Evolutionary conservation across 2,113 vertebrate genomes (phyloP).

Genomic region (Xiphophorus hellerii): DNA sequence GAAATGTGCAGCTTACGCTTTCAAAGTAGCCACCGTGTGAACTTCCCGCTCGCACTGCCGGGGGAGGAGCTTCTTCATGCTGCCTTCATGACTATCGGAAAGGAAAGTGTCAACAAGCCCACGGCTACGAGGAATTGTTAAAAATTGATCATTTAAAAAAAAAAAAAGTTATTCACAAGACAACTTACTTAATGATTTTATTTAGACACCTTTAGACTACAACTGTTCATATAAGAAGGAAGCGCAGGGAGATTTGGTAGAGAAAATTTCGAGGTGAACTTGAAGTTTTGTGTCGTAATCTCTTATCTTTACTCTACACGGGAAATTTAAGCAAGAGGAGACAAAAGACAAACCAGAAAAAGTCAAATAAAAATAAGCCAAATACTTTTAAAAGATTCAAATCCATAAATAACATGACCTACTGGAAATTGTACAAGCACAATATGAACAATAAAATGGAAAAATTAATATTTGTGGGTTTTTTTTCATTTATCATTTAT

Average conservation of each 20-base stretch:
- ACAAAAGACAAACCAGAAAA: neutral
- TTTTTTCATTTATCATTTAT: neutral
- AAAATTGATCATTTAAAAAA: neutral
- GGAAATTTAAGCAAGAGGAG: no score
- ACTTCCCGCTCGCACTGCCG: slow-evolving; percentile 54
- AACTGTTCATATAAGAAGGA: neutral
- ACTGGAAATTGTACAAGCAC: neutral
- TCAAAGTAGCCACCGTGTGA: neutral
- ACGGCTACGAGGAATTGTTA: neutral
- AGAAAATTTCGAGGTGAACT: neutral
- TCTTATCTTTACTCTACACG: neutral
- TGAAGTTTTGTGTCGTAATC: neutral
- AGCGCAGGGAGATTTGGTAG: neutral
- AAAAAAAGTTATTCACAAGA: neutral
- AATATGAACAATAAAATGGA: neutral
- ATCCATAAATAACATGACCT: neutral
- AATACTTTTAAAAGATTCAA: neutral
- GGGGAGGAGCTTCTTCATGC: slow-evolving; percentile 25
- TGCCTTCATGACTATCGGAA: slow-evolving; percentile 20
- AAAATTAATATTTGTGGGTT: neutral
- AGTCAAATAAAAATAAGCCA: neutral
- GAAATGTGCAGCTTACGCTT: no score
- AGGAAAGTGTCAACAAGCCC: neutral
- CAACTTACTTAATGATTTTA: no score
- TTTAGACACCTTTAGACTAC: neutral